phyloP scores from a whole-genome alignment of 2,113 vertebrate species.

The Pterophyllum scalare region DNA sequence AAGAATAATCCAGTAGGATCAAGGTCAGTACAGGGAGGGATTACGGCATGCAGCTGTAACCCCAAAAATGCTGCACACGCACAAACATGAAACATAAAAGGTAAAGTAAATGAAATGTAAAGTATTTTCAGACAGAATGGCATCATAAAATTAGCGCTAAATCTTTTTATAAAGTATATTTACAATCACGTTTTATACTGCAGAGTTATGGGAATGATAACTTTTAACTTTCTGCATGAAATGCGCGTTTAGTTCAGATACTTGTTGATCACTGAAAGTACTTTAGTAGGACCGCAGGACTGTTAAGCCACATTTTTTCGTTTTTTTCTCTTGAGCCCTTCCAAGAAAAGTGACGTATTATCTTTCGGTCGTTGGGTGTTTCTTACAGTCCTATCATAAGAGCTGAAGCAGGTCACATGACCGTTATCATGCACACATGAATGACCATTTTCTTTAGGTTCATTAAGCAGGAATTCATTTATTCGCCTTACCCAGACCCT shows the following conservation, averaged over 20 bases:
- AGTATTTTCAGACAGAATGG: not conserved
- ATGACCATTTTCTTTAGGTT: not conserved
- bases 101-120: no score
- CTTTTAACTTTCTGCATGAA: not conserved
- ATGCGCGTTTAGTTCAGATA: not conserved
- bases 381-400: constrained; percentile 13
- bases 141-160: not conserved
- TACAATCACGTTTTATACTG: not conserved
- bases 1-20: not conserved
- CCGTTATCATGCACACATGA: not conserved
- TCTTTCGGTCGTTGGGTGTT: constrained; percentile 1
- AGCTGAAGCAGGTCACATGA: constrained; percentile 44
- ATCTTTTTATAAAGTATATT: not conserved
- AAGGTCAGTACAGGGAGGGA: not conserved
- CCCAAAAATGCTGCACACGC: not conserved
- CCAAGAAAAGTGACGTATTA: not conserved
- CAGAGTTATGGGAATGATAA: not conserved
- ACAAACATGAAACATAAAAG: not conserved
- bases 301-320: not conserved
- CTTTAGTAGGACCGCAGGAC: not conserved
- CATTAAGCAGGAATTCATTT: not conserved
- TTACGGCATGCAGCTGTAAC: not conserved
- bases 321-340: not conserved
- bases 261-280: not conserved
- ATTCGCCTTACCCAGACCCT: not conserved